Evolutionary conservation across 2,888 invertebrate genomes (phyloP).

Genomic region (Erynnis tages): DNA sequence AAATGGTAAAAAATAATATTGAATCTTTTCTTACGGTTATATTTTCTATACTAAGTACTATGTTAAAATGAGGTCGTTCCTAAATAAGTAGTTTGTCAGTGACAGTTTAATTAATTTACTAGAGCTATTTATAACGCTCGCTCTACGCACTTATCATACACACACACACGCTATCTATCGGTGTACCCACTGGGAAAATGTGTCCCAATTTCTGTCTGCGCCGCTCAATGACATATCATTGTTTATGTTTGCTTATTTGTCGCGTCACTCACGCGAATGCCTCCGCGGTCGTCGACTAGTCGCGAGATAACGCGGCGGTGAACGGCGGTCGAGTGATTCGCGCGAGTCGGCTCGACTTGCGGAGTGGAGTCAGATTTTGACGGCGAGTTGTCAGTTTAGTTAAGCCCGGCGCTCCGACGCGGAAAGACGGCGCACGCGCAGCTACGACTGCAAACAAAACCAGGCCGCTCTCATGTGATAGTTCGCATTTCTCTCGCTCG

Average conservation of each 20-base stretch:
- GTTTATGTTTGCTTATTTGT: constrained; percentile 17
- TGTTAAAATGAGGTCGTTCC: no score
- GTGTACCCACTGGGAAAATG: constrained; percentile 4
- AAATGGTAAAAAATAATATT: no score
- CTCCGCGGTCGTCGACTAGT: constrained; percentile 32
- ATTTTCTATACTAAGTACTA: no score
- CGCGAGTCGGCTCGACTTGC: neutral
- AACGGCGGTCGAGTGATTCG: constrained; percentile 5
- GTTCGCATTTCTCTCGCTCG: constrained; percentile 56
- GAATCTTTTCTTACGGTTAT: no score
- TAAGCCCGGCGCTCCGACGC: constrained; percentile 61
- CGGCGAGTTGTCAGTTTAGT: constrained; percentile 44
- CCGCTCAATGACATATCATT: constrained; percentile 6
- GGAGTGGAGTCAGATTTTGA: no score
- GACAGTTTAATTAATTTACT: neutral
- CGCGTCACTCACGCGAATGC: neutral
- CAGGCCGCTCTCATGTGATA: constrained; percentile 68
- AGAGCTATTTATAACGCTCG: neutral
- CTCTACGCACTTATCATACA: neutral
- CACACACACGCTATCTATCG: neutral
- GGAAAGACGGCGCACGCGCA: constrained; percentile 69
- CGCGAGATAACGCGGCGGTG: constrained; percentile 66
- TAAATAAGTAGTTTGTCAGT: no score
- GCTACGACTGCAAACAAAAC: constrained; percentile 38
- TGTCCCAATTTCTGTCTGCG: constrained; percentile 3